Evolutionary conservation across 92 coral and sea anemone species (phyloP).

Genomic region (Porites evermanni): DNA sequence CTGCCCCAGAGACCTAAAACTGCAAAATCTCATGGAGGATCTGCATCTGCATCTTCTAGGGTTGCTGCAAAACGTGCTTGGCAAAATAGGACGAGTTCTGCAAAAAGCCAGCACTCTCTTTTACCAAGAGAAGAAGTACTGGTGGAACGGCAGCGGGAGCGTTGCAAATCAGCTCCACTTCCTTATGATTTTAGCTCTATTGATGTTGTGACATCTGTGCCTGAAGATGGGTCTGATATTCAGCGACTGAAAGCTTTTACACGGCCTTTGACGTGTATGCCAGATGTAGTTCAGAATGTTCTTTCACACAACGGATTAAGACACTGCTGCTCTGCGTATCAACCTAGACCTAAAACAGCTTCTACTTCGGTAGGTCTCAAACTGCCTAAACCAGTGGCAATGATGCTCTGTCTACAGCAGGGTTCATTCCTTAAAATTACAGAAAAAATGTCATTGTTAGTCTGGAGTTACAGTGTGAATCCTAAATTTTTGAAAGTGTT

Average conservation of each 20-base stretch:
- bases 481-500: too few species aligned
- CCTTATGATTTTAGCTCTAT: constrained; percentile 83
- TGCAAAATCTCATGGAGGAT: constrained; percentile 46
- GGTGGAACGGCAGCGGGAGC: constrained; percentile 57
- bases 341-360: constrained; percentile 64
- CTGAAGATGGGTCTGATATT: constrained; percentile 74
- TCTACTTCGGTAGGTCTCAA: constrained; percentile 77
- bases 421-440: too few species aligned
- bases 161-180: constrained; percentile 91
- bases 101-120: constrained; percentile 70
- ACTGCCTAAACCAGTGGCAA: neutral
- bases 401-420: too few species aligned
- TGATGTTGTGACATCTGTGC: constrained; percentile 69
- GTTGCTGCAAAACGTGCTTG: constrained; percentile 87
- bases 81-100: constrained; percentile 81
- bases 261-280: constrained; percentile 89
- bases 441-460: too few species aligned
- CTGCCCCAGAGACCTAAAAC: constrained; percentile 62
- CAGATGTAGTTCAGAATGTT: constrained; percentile 85
- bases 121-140: constrained; percentile 76
- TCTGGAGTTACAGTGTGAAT: too few species aligned
- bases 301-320: constrained; percentile 84
- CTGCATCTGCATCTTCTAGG: constrained; percentile 43
- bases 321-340: constrained; percentile 89
- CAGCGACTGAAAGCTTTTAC: constrained; percentile 81